phyloP scores from a whole-genome alignment of 1,140 invertebrate species.

The Trichoplusia ni region DNA sequence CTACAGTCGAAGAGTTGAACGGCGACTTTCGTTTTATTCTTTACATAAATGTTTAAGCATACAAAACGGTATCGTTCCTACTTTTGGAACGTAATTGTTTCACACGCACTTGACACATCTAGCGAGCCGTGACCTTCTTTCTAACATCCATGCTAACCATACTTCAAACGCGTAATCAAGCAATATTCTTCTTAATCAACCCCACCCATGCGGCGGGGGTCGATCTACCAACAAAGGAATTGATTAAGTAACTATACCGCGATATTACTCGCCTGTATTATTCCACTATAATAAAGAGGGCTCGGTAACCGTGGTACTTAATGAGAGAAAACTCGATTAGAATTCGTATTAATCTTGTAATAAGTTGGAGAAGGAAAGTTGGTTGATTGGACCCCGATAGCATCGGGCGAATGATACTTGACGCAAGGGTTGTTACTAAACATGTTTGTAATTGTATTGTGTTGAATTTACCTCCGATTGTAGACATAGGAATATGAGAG shows the following conservation, averaged over 20 bases:
- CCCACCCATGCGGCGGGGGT: constrained; percentile 74
- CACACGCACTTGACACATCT: constrained; percentile 39
- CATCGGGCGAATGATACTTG: constrained; percentile 21
- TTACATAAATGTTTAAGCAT: no score
- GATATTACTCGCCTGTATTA: constrained; percentile 78
- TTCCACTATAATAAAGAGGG: constrained; percentile 79
- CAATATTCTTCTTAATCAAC: constrained; percentile 81
- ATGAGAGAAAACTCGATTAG: constrained; percentile 81
- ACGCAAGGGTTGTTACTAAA: constrained; percentile 14
- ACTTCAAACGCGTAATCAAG: constrained; percentile 79
- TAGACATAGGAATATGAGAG: no score
- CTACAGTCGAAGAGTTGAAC: no score
- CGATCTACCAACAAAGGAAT: constrained; percentile 80
- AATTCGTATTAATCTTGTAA: constrained; percentile 78
- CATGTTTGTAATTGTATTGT: neutral
- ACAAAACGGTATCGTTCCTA: no score
- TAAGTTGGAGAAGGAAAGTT: constrained; percentile 56
- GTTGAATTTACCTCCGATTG: no score
- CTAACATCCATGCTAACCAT: constrained; percentile 64
- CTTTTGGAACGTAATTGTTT: no score
- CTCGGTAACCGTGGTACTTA: constrained; percentile 77
- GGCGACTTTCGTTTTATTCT: no score
- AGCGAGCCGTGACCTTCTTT: constrained; percentile 39
- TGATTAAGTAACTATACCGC: constrained; percentile 79
- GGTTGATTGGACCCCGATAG: constrained; percentile 50